phyloP scores from a whole-genome alignment of 2,797 vertebrate species.

The Lacerta viridis region DNA sequence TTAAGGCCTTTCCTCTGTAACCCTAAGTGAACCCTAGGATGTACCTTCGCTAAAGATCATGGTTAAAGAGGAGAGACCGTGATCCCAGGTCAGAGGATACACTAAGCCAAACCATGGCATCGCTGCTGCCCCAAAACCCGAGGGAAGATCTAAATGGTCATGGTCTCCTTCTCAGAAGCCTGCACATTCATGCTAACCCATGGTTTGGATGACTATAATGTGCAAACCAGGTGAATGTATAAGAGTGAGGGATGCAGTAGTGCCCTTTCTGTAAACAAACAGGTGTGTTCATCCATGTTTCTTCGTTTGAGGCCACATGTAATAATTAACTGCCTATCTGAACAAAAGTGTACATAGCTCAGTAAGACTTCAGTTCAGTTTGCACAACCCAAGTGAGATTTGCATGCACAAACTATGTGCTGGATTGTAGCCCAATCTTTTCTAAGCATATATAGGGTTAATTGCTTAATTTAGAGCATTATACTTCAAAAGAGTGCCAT shows the following conservation, averaged over 20 bases:
- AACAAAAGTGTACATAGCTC: neutral
- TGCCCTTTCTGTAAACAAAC: neutral
- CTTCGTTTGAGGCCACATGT: neutral
- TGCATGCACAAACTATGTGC: neutral
- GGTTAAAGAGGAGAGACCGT: no score
- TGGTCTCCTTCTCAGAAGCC: no score
- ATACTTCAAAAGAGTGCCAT: neutral
- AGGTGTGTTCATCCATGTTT: neutral
- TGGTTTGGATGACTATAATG: no score
- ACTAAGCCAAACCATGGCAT: no score
- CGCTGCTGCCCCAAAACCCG: no score
- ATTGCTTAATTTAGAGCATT: conserved; percentile 12
- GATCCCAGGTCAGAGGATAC: no score
- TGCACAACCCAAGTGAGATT: neutral
- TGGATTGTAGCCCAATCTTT: neutral
- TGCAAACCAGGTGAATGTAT: no score
- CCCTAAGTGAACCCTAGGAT: no score
- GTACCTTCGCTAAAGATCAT: no score
- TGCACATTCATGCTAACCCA: no score
- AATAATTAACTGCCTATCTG: neutral
- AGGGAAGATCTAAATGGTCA: no score
- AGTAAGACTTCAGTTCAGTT: neutral
- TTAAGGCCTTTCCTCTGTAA: no score
- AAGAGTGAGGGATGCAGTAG: neutral
- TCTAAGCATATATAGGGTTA: neutral